phyloP scores from a whole-genome alignment of 2,797 vertebrate genomes.

The Morus bassanus region DNA sequence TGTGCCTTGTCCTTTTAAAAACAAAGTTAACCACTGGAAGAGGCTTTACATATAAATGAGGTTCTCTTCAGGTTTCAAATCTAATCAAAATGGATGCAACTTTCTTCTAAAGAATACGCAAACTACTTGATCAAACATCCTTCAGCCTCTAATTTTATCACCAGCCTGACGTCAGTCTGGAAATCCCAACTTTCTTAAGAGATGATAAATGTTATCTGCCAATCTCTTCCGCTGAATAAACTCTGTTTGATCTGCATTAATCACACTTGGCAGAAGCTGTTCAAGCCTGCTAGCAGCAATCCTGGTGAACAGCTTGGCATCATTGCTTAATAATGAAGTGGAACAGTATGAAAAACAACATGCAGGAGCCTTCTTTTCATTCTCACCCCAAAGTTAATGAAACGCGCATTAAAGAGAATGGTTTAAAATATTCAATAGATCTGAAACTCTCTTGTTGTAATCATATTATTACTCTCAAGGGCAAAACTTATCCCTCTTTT shows the following conservation, averaged over 20 bases:
- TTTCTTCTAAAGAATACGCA: constrained; percentile 44
- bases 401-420: constrained; percentile 54
- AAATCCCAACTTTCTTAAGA: constrained; percentile 71
- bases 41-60: constrained; percentile 17
- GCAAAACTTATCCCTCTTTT: background rate
- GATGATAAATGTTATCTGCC: constrained; percentile 79
- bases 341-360: constrained; percentile 51
- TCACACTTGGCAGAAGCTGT: constrained; percentile 74
- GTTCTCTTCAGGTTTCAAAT: constrained; percentile 50
- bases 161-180: constrained; percentile 59
- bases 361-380: constrained; percentile 57
- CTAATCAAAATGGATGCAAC: constrained; percentile 40
- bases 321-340: constrained; percentile 73
- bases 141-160: constrained; percentile 65
- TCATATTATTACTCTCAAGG: constrained; percentile 34
- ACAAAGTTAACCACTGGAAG: background rate
- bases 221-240: constrained; percentile 75
- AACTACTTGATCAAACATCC: constrained; percentile 45
- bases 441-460: constrained; percentile 2
- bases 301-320: constrained; percentile 73
- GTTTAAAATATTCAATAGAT: constrained; percentile 45
- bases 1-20: constrained; percentile 9
- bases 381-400: constrained; percentile 50
- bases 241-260: constrained; percentile 78
- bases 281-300: constrained; percentile 71